Conservation (phyloP, 2,888 invertebrate genomes). For the Amiota communis region DNA sequence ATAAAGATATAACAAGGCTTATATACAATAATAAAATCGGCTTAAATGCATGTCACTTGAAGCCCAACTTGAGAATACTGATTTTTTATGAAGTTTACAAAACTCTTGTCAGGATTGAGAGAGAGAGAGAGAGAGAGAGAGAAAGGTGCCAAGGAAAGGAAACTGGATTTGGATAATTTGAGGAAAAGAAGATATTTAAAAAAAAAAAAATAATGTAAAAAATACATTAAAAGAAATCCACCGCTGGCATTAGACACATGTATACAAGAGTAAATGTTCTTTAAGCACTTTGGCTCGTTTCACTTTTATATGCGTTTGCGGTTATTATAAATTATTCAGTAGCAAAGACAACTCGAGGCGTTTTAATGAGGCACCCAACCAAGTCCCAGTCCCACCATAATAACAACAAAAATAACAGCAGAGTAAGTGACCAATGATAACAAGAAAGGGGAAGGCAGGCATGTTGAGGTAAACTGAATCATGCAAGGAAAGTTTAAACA, state of each 20-base stretch:
- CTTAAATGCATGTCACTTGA: slow-evolving; percentile 11
- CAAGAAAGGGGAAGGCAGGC: background rate
- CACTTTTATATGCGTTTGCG: slow-evolving; percentile 38
- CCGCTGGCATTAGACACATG: background rate
- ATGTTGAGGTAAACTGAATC: too few species aligned
- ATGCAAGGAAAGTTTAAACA: slow-evolving; percentile 49
- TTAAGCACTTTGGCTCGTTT: slow-evolving; percentile 6
- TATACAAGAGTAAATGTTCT: background rate
- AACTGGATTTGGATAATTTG: too few species aligned
- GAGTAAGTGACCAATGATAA: background rate
- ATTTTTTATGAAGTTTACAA: too few species aligned
- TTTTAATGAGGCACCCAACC: slow-evolving; percentile 63
- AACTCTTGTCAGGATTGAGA: too few species aligned
- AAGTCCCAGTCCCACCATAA: slow-evolving; percentile 33
- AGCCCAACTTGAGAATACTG: too few species aligned
- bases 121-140: too few species aligned
- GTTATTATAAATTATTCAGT: slow-evolving; percentile 61
- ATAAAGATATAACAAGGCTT: too few species aligned
- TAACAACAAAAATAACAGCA: too few species aligned
- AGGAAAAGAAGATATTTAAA: too few species aligned
- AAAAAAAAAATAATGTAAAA: background rate
- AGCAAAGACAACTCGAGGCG: slow-evolving; percentile 55
- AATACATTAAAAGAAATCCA: too few species aligned
- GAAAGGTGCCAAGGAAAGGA: too few species aligned
- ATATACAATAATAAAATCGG: slow-evolving; percentile 8